These are phyloP conservation scores for Styela plicata DNA, from an alignment of 23 tunicate genomes.

Conservation along the genomic window DNA sequence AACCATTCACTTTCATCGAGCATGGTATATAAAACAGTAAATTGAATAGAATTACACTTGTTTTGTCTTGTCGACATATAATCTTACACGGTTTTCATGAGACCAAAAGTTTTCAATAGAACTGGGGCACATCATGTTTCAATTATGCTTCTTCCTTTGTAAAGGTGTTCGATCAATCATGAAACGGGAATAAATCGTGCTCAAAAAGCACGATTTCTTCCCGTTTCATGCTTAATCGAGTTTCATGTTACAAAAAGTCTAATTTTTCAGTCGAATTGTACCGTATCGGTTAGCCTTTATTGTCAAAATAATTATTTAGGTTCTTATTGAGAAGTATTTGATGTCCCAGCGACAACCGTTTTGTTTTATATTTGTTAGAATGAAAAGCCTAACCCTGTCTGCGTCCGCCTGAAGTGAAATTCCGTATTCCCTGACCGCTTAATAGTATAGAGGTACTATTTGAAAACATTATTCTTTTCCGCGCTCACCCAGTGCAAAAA, in stretches of 20 bases:
- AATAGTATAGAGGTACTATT: too few species aligned
- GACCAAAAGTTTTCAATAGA: conserved; percentile 1
- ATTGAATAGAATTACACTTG: conserved; percentile 29
- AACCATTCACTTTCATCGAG: conserved; percentile 10
- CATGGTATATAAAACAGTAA: conserved; percentile 28
- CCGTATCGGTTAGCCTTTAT: neutral
- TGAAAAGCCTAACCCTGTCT: too few species aligned
- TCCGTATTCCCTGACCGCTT: too few species aligned
- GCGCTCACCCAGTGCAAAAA: too few species aligned
- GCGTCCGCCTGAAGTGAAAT: too few species aligned
- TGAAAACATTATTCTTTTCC: too few species aligned
- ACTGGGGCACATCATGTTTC: neutral
- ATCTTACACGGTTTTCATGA: conserved; percentile 6
- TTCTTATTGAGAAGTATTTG: neutral
- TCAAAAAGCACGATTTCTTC: too few species aligned
- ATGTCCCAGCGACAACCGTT: neutral
- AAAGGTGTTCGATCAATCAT: neutral
- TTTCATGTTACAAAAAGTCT: neutral
- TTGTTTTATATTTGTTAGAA: neutral
- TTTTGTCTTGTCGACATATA: conserved; percentile 25
- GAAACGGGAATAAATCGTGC: neutral
- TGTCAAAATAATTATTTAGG: neutral
- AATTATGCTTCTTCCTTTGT: too few species aligned
- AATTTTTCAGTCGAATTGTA: neutral
- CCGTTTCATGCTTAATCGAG: neutral